Evolutionary conservation across 2,888 invertebrate genomes (phyloP).

Genomic region (Drosophila kuntzei): DNA sequence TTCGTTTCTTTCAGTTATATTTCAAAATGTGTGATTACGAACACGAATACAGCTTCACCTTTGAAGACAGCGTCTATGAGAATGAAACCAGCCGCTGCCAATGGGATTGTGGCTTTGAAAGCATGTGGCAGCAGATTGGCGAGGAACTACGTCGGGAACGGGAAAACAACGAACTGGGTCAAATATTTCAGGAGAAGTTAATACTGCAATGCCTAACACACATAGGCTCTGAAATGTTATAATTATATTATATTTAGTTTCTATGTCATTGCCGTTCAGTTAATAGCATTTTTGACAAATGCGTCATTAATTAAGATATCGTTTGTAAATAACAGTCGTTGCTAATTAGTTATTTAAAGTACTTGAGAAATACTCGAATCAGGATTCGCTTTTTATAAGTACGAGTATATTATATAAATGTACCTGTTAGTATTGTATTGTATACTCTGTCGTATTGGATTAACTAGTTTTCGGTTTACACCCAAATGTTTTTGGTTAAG

Average conservation of each 20-base stretch:
- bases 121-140: constrained; percentile 58
- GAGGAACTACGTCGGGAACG: constrained; percentile 60
- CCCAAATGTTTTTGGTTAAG: constrained; percentile 1
- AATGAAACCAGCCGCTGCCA: constrained; percentile 34
- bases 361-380: constrained; percentile 21
- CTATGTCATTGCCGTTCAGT: constrained; percentile 25
- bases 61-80: constrained; percentile 58
- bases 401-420: constrained; percentile 33
- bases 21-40: constrained; percentile 67
- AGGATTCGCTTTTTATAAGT: constrained; percentile 10
- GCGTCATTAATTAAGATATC: constrained; percentile 32
- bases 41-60: constrained; percentile 56
- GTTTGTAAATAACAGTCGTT: constrained; percentile 25
- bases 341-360: constrained; percentile 14
- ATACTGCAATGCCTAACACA: constrained; percentile 11
- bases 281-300: constrained; percentile 55
- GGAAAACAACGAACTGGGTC: constrained; percentile 47
- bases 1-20: constrained; percentile 40
- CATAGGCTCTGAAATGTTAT: constrained; percentile 12
- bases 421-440: constrained; percentile 36
- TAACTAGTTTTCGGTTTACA: constrained; percentile 24
- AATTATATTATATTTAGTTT: constrained; percentile 1
- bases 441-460: constrained; percentile 17
- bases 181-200: constrained; percentile 41
- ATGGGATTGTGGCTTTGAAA: constrained; percentile 60